Evolutionary conservation across 2,888 invertebrate species (phyloP).

Genomic region (Drosophila imparisetae): DNA sequence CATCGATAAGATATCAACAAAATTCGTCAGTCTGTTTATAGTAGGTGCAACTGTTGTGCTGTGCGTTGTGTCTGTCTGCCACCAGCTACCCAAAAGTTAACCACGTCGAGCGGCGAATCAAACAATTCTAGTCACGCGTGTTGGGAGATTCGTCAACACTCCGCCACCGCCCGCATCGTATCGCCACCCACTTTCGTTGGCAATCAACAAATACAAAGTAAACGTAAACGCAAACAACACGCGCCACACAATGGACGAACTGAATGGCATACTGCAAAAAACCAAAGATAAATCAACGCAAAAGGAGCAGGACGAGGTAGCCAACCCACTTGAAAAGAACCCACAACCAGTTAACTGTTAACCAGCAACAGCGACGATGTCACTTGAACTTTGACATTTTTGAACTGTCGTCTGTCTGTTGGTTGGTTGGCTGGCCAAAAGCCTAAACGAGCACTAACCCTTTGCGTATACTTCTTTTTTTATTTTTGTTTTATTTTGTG

Average conservation of each 20-base stretch:
- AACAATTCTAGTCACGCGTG: slow-evolving; percentile 68
- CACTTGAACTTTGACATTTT: slow-evolving; percentile 75
- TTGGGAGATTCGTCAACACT: slow-evolving; percentile 29
- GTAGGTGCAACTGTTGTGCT: slow-evolving; percentile 47
- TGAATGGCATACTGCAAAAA: slow-evolving; percentile 84
- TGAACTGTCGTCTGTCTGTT: slow-evolving; percentile 24
- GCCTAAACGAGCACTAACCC: slow-evolving; percentile 31
- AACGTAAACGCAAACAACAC: slow-evolving; percentile 41
- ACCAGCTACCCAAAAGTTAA: slow-evolving; percentile 18
- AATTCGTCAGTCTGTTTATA: slow-evolving; percentile 61
- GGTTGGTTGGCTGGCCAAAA: slow-evolving; percentile 27
- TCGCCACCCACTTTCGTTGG: slow-evolving; percentile 10
- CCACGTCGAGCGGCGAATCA: slow-evolving; percentile 36
- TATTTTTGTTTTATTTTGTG: slow-evolving; percentile 29
- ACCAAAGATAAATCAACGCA: slow-evolving; percentile 85
- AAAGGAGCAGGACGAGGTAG: slow-evolving; percentile 89
- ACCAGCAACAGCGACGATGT: slow-evolving; percentile 24
- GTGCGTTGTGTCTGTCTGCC: slow-evolving; percentile 20
- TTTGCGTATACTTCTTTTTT: slow-evolving; percentile 27
- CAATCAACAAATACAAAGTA: slow-evolving; percentile 28
- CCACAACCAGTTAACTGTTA: slow-evolving; percentile 58
- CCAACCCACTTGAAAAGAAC: slow-evolving; percentile 14
- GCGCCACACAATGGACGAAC: slow-evolving; percentile 80
- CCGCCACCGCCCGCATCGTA: slow-evolving; percentile 15
- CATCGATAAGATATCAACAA: slow-evolving; percentile 26